These are phyloP conservation scores for Leptopterna dolabrata DNA, from an alignment of 2,888 invertebrate genomes.

Conservation along the genomic window DNA sequence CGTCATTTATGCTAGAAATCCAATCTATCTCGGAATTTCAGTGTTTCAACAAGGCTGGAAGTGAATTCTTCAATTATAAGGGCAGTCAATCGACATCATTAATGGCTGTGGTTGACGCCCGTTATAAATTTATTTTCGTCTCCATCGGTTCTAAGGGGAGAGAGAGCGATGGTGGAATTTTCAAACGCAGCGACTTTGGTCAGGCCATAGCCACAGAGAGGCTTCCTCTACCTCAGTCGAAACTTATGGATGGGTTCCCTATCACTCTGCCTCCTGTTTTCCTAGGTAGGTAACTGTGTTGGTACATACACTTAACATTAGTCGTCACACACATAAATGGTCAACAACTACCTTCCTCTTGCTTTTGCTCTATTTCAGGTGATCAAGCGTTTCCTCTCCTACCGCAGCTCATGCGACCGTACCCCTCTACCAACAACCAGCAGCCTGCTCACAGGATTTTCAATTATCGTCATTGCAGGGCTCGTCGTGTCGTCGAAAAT, in stretches of 20 bases:
- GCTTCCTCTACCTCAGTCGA: neutral
- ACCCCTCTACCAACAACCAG: neutral
- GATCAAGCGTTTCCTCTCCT: slow-evolving; percentile 8
- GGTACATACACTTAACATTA: no score
- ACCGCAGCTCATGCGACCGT: neutral
- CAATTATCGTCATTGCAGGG: neutral
- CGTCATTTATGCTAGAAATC: no score
- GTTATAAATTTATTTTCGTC: no score
- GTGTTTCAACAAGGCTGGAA: neutral
- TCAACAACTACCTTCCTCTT: neutral
- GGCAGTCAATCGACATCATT: neutral
- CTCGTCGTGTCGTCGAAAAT: neutral
- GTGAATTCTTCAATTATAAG: neutral
- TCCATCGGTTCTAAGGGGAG: no score
- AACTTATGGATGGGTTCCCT: neutral
- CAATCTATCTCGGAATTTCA: no score
- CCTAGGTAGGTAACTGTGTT: neutral
- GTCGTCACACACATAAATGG: no score
- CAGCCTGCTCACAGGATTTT: neutral
- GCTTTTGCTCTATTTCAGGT: neutral
- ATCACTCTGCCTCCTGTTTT: neutral
- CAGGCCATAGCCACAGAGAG: neutral
- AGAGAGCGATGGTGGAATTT: slow-evolving; percentile 11
- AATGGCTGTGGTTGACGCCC: neutral
- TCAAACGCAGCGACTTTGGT: neutral